Evolutionary conservation across 2,797 vertebrate genomes (phyloP), one percentile per base, ranked within the genome.

Genomic region (Salarias fasciatus): DNA sequence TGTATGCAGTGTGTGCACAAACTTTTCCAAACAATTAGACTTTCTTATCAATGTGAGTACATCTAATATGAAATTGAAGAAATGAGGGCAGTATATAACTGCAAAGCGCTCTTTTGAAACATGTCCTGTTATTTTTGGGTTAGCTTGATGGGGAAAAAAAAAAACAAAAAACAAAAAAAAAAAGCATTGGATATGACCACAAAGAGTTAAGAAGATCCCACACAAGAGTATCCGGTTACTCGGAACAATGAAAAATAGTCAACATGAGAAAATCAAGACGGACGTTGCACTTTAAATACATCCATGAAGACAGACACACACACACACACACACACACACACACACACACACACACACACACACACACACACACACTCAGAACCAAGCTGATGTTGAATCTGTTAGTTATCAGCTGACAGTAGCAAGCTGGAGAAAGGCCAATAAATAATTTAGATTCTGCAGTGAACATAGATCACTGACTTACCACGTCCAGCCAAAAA

Each of bases 381-480:
- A 59, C 36, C 67, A 55, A 66, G 15, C 53, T 60, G 44, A 58
- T 62, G 38, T 60, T 37, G 69, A 82, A 59, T 63, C 66, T 77
- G 36, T 48, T 63, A 67, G 77, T 75, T 77, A 83, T 72, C 79
- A 84, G 76, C 77, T 85, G 71, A 87, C 77, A 85, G 82, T 75
- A 77, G 69, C 72, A 61, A 77, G 72, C 70, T 76, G 87, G 61
- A 90, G 79, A 80, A 79, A 74, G 47, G 68, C 74, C 72, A 83
- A 84, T 89, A 85, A 91, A 92, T 91, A 79, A 91, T 92, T 94
- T 78, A 92, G 82, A 91, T 82, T 92, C 83, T 90, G 89, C 91
- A 90, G 87, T 85, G 80, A 91, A 90, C 66, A 64, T 79, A 89
- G 86, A 91, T 92, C 80, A 86, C 58, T 41, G 61, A 72, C 69